phyloP scores from a whole-genome alignment of 92 coral and sea anemone species.

The Bergia sp. region DNA sequence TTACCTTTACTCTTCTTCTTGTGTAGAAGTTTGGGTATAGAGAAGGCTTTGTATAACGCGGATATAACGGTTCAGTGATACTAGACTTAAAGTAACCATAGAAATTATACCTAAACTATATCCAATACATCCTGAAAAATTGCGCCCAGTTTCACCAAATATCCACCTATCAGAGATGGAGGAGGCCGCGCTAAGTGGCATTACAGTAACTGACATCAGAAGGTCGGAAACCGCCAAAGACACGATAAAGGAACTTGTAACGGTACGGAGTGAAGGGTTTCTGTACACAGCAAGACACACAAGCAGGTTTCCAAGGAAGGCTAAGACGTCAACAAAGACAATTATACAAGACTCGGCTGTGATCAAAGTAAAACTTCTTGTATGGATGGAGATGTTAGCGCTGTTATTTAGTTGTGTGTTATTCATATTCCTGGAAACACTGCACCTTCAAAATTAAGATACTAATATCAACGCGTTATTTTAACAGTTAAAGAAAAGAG shows the following conservation, averaged over 20 bases:
- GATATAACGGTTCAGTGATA: background rate
- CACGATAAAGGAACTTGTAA: background rate
- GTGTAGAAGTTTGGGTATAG: background rate
- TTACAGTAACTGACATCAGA: background rate
- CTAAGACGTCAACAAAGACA: background rate
- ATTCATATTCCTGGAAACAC: no score
- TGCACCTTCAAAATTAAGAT: no score
- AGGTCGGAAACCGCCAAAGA: background rate
- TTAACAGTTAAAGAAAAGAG: no score
- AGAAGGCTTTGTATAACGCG: background rate
- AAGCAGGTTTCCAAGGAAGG: slow-evolving; percentile 4
- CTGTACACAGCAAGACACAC: background rate
- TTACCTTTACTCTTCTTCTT: background rate
- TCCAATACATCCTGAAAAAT: background rate
- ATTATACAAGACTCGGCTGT: background rate
- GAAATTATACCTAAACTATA: background rate
- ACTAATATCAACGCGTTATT: no score
- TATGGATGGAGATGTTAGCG: no score
- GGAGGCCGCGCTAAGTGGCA: background rate
- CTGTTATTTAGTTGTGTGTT: no score
- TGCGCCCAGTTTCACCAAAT: background rate
- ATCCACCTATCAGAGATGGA: background rate
- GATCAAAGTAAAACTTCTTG: background rate
- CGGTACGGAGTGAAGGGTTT: background rate
- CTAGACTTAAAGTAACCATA: background rate